phyloP scores from a whole-genome alignment of 2,888 invertebrate genomes.

The Alentia gelatinosa region DNA sequence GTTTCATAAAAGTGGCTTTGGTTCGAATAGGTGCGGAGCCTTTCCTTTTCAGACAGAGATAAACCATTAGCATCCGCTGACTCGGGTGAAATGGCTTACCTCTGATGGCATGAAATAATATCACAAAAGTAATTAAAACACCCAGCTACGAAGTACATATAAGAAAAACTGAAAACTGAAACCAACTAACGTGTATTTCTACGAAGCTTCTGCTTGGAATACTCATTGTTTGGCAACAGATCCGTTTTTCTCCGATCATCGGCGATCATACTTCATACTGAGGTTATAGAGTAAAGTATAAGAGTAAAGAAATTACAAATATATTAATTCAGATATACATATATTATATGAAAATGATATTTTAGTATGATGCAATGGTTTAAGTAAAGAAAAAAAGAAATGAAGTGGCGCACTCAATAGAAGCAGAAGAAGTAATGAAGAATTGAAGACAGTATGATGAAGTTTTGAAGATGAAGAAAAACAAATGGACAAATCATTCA shows the following conservation, averaged over 20 bases:
- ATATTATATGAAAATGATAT: neutral
- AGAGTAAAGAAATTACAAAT: too few relatives aligned
- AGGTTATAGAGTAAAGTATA: too few relatives aligned
- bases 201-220: neutral
- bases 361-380: neutral
- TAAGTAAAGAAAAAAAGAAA: neutral
- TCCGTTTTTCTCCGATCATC: neutral
- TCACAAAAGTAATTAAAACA: neutral
- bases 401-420: neutral
- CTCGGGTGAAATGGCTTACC: neutral
- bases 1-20: neutral
- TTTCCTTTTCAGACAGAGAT: conserved; percentile 28
- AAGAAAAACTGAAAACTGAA: neutral
- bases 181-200: neutral
- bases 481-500: neutral
- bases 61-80: neutral
- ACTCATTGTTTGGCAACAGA: neutral
- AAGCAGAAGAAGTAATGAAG: conserved; percentile 2
- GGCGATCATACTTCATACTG: neutral
- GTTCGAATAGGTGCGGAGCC: neutral
- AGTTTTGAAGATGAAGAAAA: conserved; percentile 9
- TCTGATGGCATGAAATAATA: neutral
- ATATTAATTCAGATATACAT: neutral
- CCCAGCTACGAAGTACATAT: neutral
- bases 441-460: neutral